phyloP scores from a whole-genome alignment of 92 coral and sea anemone genomes.

The Epizoanthus rinbou region DNA sequence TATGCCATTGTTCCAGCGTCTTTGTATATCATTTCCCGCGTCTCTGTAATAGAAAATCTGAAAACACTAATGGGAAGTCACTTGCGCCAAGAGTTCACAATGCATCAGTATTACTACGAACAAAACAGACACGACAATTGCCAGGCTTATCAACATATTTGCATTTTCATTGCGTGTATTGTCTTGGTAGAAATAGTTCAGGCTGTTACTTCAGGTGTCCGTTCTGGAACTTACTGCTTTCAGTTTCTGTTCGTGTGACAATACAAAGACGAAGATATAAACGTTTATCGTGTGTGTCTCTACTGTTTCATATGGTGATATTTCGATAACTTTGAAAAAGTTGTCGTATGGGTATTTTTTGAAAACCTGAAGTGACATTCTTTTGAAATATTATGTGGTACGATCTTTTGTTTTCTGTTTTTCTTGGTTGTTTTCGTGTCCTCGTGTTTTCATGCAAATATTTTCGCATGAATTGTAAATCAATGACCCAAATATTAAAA shows the following conservation, averaged over 20 bases:
- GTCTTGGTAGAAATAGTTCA: slow-evolving; percentile 23
- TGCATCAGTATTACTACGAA: background rate
- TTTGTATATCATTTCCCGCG: slow-evolving; percentile 27
- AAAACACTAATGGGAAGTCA: slow-evolving; percentile 21
- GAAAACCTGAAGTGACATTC: background rate
- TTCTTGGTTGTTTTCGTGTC: background rate
- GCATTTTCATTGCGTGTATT: slow-evolving; percentile 23
- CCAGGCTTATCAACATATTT: slow-evolving; percentile 26
- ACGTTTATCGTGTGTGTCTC: slow-evolving; percentile 6
- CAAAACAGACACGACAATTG: slow-evolving; percentile 28
- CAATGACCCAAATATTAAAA: background rate
- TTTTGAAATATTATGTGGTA: background rate
- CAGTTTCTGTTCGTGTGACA: slow-evolving; percentile 1
- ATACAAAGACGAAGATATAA: background rate
- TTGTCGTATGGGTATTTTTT: background rate
- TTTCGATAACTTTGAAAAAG: background rate
- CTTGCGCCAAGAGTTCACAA: slow-evolving; percentile 6
- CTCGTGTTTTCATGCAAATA: slow-evolving; percentile 33
- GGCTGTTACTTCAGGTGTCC: slow-evolving; percentile 4
- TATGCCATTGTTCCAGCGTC: background rate
- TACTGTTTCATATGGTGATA: slow-evolving; percentile 18
- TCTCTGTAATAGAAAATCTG: slow-evolving; percentile 30
- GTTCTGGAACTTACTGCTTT: slow-evolving; percentile 14
- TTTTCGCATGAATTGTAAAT: slow-evolving; percentile 16
- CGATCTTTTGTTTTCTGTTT: background rate